phyloP scores from a whole-genome alignment of 2,797 vertebrate species.

The Distichodus sexfasciatus region DNA sequence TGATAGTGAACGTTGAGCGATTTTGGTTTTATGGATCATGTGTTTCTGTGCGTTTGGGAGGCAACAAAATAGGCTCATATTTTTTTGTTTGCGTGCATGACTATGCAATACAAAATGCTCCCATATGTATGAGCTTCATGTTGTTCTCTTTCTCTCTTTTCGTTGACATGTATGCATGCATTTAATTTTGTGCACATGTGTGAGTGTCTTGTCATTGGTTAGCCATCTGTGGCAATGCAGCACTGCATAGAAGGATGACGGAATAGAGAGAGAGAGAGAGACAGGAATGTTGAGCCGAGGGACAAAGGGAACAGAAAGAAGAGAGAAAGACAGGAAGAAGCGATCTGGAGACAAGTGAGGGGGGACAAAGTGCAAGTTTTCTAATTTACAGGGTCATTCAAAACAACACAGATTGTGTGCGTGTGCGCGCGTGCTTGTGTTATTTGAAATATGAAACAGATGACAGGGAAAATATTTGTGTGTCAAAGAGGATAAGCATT shows the following conservation, averaged over 20 bases:
- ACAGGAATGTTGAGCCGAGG: neutral
- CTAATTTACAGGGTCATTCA: too few relatives aligned
- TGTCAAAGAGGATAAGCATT: conserved; percentile 24
- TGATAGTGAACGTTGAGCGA: too few relatives aligned
- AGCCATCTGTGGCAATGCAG: conserved; percentile 53
- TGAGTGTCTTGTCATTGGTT: neutral
- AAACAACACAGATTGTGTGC: neutral
- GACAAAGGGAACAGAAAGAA: conserved; percentile 13
- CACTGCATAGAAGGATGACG: conserved; percentile 69
- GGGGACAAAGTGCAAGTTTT: too few relatives aligned
- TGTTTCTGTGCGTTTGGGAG: too few relatives aligned
- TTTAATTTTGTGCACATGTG: conserved; percentile 33
- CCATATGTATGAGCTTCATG: too few relatives aligned
- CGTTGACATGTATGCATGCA: too few relatives aligned
- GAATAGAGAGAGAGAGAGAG: conserved; percentile 52
- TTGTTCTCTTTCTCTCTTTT: too few relatives aligned
- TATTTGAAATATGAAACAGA: neutral
- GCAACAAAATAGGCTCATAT: too few relatives aligned
- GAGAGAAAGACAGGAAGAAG: conserved; percentile 14
- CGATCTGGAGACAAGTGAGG: too few relatives aligned
- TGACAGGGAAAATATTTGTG: conserved; percentile 34
- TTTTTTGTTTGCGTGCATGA: too few relatives aligned
- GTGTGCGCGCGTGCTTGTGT: neutral
- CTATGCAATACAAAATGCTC: too few relatives aligned
- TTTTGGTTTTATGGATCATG: too few relatives aligned